phyloP scores from a whole-genome alignment of 2,888 invertebrate species.

The Malachius bipustulatus region DNA sequence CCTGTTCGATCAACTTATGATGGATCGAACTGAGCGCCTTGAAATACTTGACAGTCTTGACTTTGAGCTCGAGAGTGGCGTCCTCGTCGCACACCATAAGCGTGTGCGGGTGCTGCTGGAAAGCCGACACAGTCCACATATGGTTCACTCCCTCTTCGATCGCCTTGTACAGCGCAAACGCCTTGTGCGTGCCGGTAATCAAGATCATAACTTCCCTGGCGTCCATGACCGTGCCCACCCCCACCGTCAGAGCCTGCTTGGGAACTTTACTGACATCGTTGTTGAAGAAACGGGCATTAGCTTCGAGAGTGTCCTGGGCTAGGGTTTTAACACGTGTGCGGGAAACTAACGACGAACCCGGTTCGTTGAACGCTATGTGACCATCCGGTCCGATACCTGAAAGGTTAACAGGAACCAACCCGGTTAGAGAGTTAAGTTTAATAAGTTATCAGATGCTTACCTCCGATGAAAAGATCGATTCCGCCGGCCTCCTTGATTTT shows the following conservation, averaged over 20 bases:
- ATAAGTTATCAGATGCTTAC: constrained; percentile 34
- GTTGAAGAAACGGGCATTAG: constrained; percentile 94
- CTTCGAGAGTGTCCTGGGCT: constrained; percentile 91
- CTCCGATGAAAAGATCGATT: constrained; percentile 90
- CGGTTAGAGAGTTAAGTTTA: constrained; percentile 1
- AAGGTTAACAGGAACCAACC: background rate
- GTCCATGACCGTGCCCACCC: constrained; percentile 98
- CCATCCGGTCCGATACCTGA: constrained; percentile 97
- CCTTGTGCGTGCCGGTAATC: constrained; percentile 92
- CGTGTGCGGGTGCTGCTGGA: constrained; percentile 89
- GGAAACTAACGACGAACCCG: constrained; percentile 91
- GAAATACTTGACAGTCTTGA: constrained; percentile 98
- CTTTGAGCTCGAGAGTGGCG: constrained; percentile 90
- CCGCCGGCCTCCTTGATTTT: constrained; percentile 82
- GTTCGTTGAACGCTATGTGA: constrained; percentile 99
- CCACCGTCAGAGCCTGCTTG: constrained; percentile 90
- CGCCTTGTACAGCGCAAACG: constrained; percentile 92
- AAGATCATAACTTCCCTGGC: constrained; percentile 95
- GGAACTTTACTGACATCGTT: constrained; percentile 92
- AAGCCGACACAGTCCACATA: constrained; percentile 99
- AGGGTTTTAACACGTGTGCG: constrained; percentile 93
- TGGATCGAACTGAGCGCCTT: too few relatives aligned
- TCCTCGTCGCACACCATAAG: constrained; percentile 95
- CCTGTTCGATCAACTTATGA: too few relatives aligned
- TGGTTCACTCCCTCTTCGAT: constrained; percentile 98